phyloP scores from a whole-genome alignment of 2,797 vertebrate species.

The Malacoraja senta region DNA sequence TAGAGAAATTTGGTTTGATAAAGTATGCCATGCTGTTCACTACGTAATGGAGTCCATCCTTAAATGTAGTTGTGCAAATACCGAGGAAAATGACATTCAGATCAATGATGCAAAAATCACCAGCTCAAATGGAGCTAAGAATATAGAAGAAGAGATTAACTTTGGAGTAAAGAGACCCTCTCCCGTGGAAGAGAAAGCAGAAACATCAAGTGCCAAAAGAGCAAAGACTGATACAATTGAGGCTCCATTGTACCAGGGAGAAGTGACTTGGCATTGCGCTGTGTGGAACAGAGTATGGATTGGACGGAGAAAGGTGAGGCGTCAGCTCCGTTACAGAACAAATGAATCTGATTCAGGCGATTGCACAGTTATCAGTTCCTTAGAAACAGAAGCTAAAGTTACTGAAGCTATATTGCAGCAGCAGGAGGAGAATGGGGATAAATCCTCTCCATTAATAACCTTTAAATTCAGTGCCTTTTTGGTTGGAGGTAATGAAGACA shows the following conservation, averaged over 20 bases:
- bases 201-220: conserved; percentile 41
- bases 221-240: conserved; percentile 41
- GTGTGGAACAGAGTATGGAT: conserved; percentile 72
- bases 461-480: conserved; percentile 56
- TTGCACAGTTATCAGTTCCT: conserved; percentile 50
- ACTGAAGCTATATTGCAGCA: conserved; percentile 59
- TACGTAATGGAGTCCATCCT: conserved; percentile 61
- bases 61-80: conserved; percentile 50
- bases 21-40: conserved; percentile 54
- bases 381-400: conserved; percentile 68
- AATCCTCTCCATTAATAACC: conserved; percentile 53
- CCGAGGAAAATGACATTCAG: neutral
- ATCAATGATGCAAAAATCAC: conserved; percentile 15
- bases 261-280: conserved; percentile 59
- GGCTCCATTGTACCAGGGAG: conserved; percentile 26
- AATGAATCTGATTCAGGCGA: conserved; percentile 25
- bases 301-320: conserved; percentile 69
- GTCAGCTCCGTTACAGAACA: conserved; percentile 63
- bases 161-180: conserved; percentile 55
- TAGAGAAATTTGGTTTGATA: conserved; percentile 56
- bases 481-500: conserved; percentile 55
- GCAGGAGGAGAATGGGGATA: conserved; percentile 44
- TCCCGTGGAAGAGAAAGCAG: conserved; percentile 43
- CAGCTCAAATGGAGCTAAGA: conserved; percentile 41
- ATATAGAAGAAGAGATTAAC: conserved; percentile 42